These are phyloP conservation scores for Eristalis intricaria DNA, from an alignment of 2,888 invertebrate genomes.

Conservation along the genomic window DNA sequence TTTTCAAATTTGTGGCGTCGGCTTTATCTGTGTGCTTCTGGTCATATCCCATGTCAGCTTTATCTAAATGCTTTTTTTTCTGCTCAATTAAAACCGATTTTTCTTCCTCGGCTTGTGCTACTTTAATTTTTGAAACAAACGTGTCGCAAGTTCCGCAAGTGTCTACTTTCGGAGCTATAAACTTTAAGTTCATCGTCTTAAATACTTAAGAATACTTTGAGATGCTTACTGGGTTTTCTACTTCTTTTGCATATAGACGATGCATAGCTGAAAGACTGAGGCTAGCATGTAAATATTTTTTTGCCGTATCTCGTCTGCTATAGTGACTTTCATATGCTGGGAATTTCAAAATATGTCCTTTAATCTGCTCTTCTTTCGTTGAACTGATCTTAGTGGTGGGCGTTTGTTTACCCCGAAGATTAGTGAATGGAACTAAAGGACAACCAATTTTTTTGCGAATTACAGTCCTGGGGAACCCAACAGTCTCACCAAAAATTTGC, in stretches of 20 bases:
- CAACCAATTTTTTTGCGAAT: no score
- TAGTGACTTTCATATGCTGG: neutral
- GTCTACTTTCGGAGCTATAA: slow-evolving; percentile 37
- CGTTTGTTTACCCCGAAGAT: no score
- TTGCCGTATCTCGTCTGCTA: neutral
- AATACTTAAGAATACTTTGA: slow-evolving; percentile 59
- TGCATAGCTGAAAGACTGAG: slow-evolving; percentile 8
- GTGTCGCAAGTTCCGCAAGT: slow-evolving; percentile 16
- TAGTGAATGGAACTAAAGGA: no score
- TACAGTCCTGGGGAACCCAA: no score
- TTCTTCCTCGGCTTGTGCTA: no score
- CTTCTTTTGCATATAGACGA: neutral
- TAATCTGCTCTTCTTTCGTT: no score
- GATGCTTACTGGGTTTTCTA: slow-evolving; percentile 29
- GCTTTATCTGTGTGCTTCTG: neutral
- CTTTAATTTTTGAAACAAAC: no score
- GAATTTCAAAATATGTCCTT: no score
- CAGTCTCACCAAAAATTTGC: no score
- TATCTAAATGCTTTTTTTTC: slow-evolving; percentile 8
- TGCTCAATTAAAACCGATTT: neutral
- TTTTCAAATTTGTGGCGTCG: slow-evolving; percentile 7
- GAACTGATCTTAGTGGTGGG: no score
- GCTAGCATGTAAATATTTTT: slow-evolving; percentile 7
- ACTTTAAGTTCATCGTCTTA: slow-evolving; percentile 60
- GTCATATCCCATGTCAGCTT: slow-evolving; percentile 1